Conservation (phyloP, 2,797 vertebrate genomes). For the Aulostomus chinensis region DNA sequence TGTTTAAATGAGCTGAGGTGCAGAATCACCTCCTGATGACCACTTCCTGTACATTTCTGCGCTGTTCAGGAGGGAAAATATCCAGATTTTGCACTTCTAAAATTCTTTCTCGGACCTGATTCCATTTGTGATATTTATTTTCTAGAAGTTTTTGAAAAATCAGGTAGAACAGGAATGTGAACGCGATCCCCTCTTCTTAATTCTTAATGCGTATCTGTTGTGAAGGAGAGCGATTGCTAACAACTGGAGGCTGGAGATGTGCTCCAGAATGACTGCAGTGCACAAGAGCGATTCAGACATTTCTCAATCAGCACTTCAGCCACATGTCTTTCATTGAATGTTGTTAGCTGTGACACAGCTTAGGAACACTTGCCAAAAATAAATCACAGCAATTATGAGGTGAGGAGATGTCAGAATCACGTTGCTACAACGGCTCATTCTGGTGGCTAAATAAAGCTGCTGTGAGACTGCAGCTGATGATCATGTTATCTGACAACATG, state of each 20-base stretch:
- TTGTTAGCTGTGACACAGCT: constrained; percentile 9
- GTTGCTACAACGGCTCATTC: constrained; percentile 3
- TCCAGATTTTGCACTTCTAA: no score
- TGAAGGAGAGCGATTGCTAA: no score
- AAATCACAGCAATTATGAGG: constrained; percentile 4
- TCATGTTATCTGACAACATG: constrained; percentile 1
- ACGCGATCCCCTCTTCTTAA: no score
- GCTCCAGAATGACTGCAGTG: constrained; percentile 16
- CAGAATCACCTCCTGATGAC: background rate
- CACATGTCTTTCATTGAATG: constrained; percentile 14
- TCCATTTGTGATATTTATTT: no score
- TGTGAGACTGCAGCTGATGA: constrained; percentile 3
- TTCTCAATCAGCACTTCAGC: constrained; percentile 20
- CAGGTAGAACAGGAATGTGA: no score
- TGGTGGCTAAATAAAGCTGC: constrained; percentile 2
- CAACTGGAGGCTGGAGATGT: background rate
- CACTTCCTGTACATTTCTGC: no score
- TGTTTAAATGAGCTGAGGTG: background rate
- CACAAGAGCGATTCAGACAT: constrained; percentile 9
- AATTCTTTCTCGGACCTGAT: no score
- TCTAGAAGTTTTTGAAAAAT: no score
- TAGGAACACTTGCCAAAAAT: constrained; percentile 9
- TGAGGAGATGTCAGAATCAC: constrained; percentile 17
- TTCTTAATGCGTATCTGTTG: no score
- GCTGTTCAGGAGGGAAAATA: no score